Evolutionary conservation across 1,140 invertebrate genomes (phyloP), one percentile per base, ranked within the genome.

Genomic region (Caerostris extrusa): DNA sequence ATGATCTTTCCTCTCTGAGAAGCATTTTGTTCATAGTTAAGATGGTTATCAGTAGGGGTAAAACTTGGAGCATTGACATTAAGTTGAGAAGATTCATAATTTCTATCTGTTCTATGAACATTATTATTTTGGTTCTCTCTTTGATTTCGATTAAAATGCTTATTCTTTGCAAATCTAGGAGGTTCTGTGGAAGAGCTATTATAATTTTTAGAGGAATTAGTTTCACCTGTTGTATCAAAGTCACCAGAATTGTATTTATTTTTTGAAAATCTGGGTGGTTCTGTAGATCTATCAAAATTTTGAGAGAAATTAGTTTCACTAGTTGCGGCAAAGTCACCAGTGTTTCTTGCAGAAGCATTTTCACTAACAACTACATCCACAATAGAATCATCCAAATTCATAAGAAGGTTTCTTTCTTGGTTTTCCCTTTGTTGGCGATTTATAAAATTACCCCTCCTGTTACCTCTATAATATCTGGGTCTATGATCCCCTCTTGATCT

Each of bases 1-100:
- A 93, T 55, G n/a, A 93, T 93, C 34, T 69, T 53, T n/a, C 91
- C 91, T 60, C 83, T 19, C 64, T 87, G 61, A 17, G 82, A 71
- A 56, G n/a, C 17, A 56, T 34, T n/a, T 3, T 19, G 10, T 87
- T 64, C 90, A 61, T 83, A 53, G 53, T 50, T 50, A 50, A 34
- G 71, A 77, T 77, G 71, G 3, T 87, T 19, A 77, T 64, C 19
- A 17, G 34, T 14, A 61, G 17, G 34, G 12, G 17, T 61, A 19
- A 60, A 57, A 87, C 85, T 87, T 53, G 56, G 56, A 53, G 34
- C 60, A 64, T 60, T 60, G 12, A 3, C 85, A 87, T 61, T 50
- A 55, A 60, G 34, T 53, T 50, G 10, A 12, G 85, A 87, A 67
- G 34, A 64, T 87, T 77, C 71, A 77, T 12, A 34, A 77, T 12